These are phyloP conservation scores for Bergia puertoricense DNA, from an alignment of 92 coral and sea anemone species.

Conservation along the genomic window DNA sequence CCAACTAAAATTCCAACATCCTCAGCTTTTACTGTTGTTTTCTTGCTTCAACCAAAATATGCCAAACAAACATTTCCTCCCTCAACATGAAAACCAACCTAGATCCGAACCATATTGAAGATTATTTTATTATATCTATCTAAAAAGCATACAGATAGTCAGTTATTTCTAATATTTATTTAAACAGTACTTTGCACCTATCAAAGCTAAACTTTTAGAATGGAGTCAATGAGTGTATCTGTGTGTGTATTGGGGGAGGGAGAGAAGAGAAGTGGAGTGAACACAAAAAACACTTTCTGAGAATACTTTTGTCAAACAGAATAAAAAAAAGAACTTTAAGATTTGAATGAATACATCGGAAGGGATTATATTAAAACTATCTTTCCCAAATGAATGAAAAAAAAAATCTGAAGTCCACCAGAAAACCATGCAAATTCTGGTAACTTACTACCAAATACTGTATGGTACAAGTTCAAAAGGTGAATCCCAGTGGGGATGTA, in stretches of 20 bases:
- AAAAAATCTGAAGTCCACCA: no score
- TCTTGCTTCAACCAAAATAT: no score
- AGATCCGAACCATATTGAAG: no score
- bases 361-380: no score
- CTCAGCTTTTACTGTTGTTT: no score
- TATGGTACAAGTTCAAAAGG: neutral
- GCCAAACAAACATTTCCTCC: no score
- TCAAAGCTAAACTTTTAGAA: neutral
- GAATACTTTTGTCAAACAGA: neutral
- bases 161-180: neutral
- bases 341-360: neutral
- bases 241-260: neutral
- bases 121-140: neutral
- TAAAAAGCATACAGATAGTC: neutral
- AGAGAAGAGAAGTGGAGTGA: no score
- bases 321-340: no score
- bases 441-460: no score
- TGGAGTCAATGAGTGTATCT: neutral
- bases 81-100: no score
- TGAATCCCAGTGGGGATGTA: neutral
- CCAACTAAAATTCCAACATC: no score
- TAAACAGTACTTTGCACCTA: slow-evolving; percentile 6
- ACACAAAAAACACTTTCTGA: neutral
- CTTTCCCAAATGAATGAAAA: neutral
- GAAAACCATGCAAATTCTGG: no score